These are phyloP conservation scores for Micromussa lordhowensis DNA, from an alignment of 92 coral and sea anemone species.

Conservation along the genomic window DNA sequence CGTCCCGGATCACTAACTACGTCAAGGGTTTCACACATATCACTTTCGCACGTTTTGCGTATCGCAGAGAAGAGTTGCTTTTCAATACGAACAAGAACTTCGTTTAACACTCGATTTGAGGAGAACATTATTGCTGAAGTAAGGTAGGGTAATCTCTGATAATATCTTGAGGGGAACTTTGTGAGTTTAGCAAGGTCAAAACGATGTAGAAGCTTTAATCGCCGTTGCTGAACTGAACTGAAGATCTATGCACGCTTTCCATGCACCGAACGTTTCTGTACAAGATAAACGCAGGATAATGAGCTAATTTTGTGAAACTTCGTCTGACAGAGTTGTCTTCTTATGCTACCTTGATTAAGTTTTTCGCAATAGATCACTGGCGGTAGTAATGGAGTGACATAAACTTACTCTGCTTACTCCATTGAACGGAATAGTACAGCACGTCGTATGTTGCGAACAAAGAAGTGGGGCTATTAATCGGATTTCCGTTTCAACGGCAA, in stretches of 20 bases:
- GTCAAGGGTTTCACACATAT: slow-evolving; percentile 39
- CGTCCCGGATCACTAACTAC: slow-evolving; percentile 15
- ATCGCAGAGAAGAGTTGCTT: neutral
- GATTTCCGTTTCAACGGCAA: slow-evolving; percentile 34
- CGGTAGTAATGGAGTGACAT: neutral
- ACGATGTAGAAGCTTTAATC: neutral
- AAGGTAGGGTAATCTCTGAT: slow-evolving; percentile 18
- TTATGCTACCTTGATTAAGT: neutral
- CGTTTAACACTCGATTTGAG: neutral
- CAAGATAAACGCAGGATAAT: neutral
- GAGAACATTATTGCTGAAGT: neutral
- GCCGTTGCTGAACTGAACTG: neutral
- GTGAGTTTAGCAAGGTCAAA: neutral
- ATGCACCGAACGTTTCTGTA: too few species aligned
- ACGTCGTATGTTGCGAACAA: slow-evolving; percentile 6
- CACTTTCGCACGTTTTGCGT: slow-evolving; percentile 44
- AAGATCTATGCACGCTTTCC: neutral
- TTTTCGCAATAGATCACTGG: neutral
- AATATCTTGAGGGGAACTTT: neutral
- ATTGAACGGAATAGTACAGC: slow-evolving; percentile 24
- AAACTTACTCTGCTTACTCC: slow-evolving; percentile 8
- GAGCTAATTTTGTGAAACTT: neutral
- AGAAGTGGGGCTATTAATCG: slow-evolving; percentile 34
- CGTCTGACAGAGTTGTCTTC: neutral
- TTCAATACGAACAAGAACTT: slow-evolving; percentile 5